Conservation (phyloP, 2,113 vertebrate genomes). For the Merops nubicus region DNA sequence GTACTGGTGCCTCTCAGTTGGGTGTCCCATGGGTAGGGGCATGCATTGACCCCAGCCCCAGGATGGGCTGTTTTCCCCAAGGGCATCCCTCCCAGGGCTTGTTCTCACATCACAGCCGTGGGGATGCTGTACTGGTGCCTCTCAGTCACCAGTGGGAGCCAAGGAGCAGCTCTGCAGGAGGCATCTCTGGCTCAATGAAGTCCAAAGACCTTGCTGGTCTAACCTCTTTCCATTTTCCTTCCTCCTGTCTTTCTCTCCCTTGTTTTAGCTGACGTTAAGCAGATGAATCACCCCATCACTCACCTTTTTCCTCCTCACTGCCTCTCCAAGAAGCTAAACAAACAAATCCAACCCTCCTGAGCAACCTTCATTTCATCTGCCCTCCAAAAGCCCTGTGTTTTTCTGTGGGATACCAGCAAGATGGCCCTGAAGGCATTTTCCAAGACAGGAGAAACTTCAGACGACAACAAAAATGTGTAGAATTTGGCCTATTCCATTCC, state of each 20-base stretch:
- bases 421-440: constrained; percentile 43
- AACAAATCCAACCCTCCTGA: not conserved
- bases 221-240: not conserved
- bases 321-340: not conserved
- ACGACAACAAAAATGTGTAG: constrained; percentile 64
- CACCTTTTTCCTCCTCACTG: not conserved
- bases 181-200: not conserved
- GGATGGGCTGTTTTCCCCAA: not conserved
- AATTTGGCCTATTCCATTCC: constrained; percentile 35
- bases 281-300: not conserved
- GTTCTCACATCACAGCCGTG: not conserved
- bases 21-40: no score
- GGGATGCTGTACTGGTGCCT: not conserved
- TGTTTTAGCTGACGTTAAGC: not conserved
- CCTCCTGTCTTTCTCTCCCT: not conserved
- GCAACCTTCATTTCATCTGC: constrained; percentile 13
- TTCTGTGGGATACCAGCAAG: constrained; percentile 22
- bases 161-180: not conserved
- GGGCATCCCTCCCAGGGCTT: not conserved
- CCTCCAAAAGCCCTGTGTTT: not conserved
- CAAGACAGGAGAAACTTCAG: constrained; percentile 56
- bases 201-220: not conserved
- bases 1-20: not conserved
- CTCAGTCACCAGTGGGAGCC: not conserved
- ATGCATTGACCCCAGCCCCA: not conserved